phyloP scores from a whole-genome alignment of 2,113 vertebrate genomes.

The Rhinopithecus roxellana region DNA sequence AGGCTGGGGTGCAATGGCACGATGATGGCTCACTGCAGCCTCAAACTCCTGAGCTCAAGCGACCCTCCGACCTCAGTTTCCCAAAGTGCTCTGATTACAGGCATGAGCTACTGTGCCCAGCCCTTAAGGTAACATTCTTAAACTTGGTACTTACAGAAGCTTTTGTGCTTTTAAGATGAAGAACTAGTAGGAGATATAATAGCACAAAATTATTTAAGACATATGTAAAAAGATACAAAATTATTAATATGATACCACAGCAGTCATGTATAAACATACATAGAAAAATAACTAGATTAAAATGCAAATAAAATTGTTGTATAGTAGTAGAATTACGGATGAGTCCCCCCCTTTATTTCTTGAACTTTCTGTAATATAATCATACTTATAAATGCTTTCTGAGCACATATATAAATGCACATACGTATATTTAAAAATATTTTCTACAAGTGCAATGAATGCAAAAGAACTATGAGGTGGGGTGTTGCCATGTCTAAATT shows the following conservation, averaged over 20 bases:
- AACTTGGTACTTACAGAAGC: background rate
- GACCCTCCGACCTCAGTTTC: too few species aligned
- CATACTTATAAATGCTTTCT: conserved; percentile 25
- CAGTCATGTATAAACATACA: background rate
- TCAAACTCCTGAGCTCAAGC: too few species aligned
- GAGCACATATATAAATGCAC: conserved; percentile 15
- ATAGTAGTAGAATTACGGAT: background rate
- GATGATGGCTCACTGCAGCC: too few species aligned
- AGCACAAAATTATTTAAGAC: conserved; percentile 31
- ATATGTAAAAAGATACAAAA: background rate
- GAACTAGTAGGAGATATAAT: background rate
- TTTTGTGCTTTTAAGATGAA: conserved; percentile 25
- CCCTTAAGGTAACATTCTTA: conserved; percentile 21
- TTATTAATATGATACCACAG: conserved; percentile 23
- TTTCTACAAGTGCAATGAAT: conserved; percentile 20
- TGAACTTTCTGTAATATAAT: background rate
- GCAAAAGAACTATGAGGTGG: background rate
- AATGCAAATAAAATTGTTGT: background rate
- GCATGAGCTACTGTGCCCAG: too few species aligned
- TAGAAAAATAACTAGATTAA: conserved; percentile 11
- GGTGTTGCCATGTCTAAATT: background rate
- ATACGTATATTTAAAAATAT: background rate
- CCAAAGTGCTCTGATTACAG: too few species aligned
- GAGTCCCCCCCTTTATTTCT: background rate
- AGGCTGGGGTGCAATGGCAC: too few species aligned